Base-by-base conservation (phyloP, 2,888 invertebrate species). In the Dendrolimus houi region DNA sequence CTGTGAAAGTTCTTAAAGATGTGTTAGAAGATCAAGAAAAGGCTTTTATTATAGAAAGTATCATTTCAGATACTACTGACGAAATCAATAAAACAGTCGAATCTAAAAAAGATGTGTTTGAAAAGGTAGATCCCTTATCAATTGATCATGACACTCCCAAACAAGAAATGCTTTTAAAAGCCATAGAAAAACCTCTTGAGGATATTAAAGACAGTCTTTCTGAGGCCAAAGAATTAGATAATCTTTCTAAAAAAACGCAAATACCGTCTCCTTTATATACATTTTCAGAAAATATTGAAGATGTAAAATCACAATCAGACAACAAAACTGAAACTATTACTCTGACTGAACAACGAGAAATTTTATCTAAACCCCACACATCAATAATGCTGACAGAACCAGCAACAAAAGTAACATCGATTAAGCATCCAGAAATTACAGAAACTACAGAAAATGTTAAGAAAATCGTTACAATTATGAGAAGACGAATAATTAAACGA, bases 401-500 rank as follows among this genome's bases (percentile, higher is more conserved):
- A 29, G 29, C 6, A 29, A 29, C 29, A 29, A 29, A 29, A 29
- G 29, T 29, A 29, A 47, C 47, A 47, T 9, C 12, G 9, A 47
- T 12, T 47, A 6, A 47, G 12, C 47, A 47, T 9, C 47, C 47
- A 10, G 47, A 47, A 47, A 12, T 12, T 6, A 47, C 47, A 47
- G 47, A 47, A 47, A 47, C 12, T 10, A 47, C 47, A 10, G 47
- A 47, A 47, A 47, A 47, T 47, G 12, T 47, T 0, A 92, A 95
- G 63, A 92, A 94, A 72, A 93, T 96, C n/a, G 93, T 96, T 7
- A 92, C 94, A 60, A 95, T 94, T 67, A 94, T 12, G 12, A 47
- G 94, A 13, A 91, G 95, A 55, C 93, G 94, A 62, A 95, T 96
- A 14, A 95, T 97, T 57, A 92, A 95, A 57, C 93, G 94, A 64